phyloP scores from a whole-genome alignment of 2,797 vertebrate genomes.

The Arremon aurantiirostris region DNA sequence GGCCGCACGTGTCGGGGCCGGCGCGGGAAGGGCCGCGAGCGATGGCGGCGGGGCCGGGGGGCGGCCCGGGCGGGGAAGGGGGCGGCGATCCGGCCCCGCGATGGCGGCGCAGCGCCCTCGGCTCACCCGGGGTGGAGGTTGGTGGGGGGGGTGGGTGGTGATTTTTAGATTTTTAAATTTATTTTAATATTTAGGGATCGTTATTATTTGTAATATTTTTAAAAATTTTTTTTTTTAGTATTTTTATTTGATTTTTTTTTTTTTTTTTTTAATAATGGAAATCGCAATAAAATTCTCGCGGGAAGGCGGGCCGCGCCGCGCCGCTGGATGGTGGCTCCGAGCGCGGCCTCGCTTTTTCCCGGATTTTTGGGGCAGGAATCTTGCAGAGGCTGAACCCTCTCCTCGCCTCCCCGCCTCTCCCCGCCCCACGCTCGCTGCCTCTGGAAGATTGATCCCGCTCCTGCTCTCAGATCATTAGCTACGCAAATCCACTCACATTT shows the following conservation, averaged over 20 bases:
- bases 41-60: background rate
- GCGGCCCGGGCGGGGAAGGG: background rate
- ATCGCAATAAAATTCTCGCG: constrained; percentile 14
- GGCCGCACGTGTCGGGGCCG: background rate
- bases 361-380: background rate
- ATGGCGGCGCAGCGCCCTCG: background rate
- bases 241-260: background rate
- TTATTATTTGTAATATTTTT: background rate
- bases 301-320: background rate
- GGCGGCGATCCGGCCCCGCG: background rate
- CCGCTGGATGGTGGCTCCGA: background rate
- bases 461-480: background rate
- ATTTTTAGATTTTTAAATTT: background rate
- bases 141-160: too few relatives aligned
- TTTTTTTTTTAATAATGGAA: background rate
- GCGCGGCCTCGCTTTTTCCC: background rate
- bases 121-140: background rate
- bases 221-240: background rate
- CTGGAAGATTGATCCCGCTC: background rate
- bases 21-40: background rate
- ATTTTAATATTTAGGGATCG: background rate
- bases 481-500: background rate
- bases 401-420: too few relatives aligned
- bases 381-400: background rate
- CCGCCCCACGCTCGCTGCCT: background rate